Percentiles rank a stretch among this genome's conserved stretches.
These are phyloP conservation scores for Girardia tigrina DNA, from an alignment of 2,888 invertebrate species.

Conservation along the genomic window DNA sequence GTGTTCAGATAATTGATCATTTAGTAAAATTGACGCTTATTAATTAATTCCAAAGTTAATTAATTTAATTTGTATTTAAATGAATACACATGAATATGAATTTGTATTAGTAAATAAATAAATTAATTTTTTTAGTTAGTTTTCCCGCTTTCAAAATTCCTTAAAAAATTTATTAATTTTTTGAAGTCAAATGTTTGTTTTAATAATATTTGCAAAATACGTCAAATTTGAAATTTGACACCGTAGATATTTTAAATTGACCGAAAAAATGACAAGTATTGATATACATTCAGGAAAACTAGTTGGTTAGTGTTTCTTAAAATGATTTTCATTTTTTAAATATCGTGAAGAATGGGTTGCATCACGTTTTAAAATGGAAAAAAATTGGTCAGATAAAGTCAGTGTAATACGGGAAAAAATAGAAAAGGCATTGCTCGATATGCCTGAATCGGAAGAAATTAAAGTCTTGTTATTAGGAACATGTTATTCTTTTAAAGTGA, in stretches of 20 bases:
- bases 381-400: neutral
- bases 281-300: constrained; percentile 10
- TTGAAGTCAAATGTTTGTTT: neutral
- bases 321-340: neutral
- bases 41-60: no score
- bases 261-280: neutral
- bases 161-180: neutral
- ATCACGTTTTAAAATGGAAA: constrained; percentile 6
- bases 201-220: constrained; percentile 6
- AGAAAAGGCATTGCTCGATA: neutral
- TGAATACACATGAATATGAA: no score
- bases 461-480: constrained; percentile 1
- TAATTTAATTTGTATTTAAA: no score
- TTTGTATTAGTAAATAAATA: no score
- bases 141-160: no score
- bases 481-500: no score
- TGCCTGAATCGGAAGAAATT: constrained; percentile 6
- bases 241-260: neutral
- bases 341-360: neutral
- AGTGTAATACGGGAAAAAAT: neutral
- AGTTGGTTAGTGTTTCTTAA: neutral
- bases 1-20: no score
- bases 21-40: no score
- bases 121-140: no score
- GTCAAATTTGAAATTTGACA: neutral